These are phyloP conservation scores for Theocolax elegans DNA, from an alignment of 1,140 invertebrate genomes.

Conservation along the genomic window DNA sequence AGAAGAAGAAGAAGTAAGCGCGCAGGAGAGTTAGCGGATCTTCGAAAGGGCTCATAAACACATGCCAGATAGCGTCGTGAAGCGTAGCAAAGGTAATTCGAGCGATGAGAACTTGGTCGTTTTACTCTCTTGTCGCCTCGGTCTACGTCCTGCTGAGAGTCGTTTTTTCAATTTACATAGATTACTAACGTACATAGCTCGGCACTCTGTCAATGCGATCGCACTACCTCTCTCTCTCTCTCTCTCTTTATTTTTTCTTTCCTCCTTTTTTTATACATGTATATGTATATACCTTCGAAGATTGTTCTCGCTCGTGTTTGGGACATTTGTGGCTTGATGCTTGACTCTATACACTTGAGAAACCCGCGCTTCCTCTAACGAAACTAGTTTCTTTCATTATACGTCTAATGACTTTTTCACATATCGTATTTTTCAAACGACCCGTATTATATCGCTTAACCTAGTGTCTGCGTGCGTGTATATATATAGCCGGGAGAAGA, in stretches of 20 bases:
- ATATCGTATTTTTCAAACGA: background rate
- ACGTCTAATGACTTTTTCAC: background rate
- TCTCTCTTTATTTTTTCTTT: too few relatives aligned
- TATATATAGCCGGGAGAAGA: too few relatives aligned
- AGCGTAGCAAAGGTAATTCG: background rate
- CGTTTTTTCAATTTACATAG: conserved; percentile 28
- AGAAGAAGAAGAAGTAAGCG: background rate
- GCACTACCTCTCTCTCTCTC: too few relatives aligned
- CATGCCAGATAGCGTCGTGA: conserved; percentile 4
- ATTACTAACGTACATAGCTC: conserved; percentile 9
- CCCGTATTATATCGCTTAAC: too few relatives aligned
- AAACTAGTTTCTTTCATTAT: background rate
- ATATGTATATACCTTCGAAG: too few relatives aligned
- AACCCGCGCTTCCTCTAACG: background rate
- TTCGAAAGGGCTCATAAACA: conserved; percentile 8
- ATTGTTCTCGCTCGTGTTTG: conserved; percentile 11
- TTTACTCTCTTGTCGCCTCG: too few relatives aligned
- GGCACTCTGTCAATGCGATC: conserved; percentile 4
- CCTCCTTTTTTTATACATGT: too few relatives aligned
- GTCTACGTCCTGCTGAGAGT: background rate
- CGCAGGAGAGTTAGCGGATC: too few relatives aligned
- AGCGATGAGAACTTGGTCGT: background rate
- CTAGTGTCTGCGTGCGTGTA: too few relatives aligned
- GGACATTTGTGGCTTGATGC: background rate
- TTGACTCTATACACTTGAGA: background rate